Percentiles rank a stretch among this genome's conserved stretches.
These are phyloP conservation scores for Notolabrus celidotus DNA, from an alignment of 2,797 vertebrate genomes.

Conservation along the genomic window DNA sequence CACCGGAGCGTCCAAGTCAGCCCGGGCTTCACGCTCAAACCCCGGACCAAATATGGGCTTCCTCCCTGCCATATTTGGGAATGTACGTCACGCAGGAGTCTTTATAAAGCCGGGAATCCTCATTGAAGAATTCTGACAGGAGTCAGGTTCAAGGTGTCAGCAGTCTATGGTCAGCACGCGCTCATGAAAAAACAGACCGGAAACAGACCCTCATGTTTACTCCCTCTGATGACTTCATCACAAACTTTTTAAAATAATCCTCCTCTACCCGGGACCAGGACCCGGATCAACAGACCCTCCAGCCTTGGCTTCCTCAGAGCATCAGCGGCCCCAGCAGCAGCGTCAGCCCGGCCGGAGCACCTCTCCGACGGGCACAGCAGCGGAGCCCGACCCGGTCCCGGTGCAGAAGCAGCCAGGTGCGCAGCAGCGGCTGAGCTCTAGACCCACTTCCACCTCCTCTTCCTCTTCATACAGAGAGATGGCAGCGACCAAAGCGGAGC, in stretches of 20 bases:
- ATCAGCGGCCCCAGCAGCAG: conserved; percentile 33
- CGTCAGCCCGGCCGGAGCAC: conserved; percentile 36
- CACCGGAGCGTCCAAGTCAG: neutral
- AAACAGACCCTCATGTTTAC: conserved; percentile 33
- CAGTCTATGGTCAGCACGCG: too few species aligned
- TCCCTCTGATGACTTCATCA: conserved; percentile 10
- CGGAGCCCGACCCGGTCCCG: conserved; percentile 14
- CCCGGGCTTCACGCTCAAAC: conserved; percentile 66
- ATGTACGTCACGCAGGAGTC: conserved; percentile 92
- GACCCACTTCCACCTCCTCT: neutral
- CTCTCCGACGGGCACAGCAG: conserved; percentile 21
- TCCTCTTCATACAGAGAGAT: conserved; percentile 72
- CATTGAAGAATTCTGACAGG: conserved; percentile 61
- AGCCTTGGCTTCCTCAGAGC: conserved; percentile 65
- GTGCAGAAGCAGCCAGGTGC: conserved; percentile 4
- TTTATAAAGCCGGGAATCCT: conserved; percentile 86
- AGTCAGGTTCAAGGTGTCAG: conserved; percentile 62
- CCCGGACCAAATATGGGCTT: conserved; percentile 94
- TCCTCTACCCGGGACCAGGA: conserved; percentile 1
- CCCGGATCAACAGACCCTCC: conserved; percentile 20
- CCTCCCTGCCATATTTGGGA: conserved; percentile 91
- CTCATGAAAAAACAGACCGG: conserved; percentile 43
- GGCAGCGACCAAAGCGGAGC: conserved; percentile 93
- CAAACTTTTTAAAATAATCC: neutral
- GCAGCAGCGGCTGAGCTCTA: conserved; percentile 28